These are phyloP conservation scores for Myotis daubentonii DNA, from an alignment of 2,797 vertebrate species.

Conservation along the genomic window DNA sequence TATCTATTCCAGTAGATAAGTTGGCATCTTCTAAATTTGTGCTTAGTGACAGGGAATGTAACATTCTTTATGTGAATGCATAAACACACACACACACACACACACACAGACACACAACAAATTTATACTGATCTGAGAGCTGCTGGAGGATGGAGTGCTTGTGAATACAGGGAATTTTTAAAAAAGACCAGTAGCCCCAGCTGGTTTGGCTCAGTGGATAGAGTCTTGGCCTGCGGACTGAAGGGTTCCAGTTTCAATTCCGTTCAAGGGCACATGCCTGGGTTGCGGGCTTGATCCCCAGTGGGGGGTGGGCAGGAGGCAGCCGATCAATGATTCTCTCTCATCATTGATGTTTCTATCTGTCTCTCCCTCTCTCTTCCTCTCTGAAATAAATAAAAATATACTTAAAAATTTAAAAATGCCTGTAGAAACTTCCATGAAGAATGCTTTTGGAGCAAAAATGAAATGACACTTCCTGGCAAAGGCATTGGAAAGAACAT, in stretches of 20 bases:
- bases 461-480: slow-evolving; percentile 34
- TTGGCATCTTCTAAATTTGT: background rate
- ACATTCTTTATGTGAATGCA: background rate
- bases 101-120: background rate
- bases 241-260: no score
- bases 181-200: no score
- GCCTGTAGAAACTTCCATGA: background rate
- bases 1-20: background rate
- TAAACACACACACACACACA: background rate
- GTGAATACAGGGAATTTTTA: background rate
- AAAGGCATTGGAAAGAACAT: slow-evolving; percentile 38
- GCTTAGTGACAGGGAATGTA: background rate
- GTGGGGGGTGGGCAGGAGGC: no score
- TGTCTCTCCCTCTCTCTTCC: no score
- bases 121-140: background rate
- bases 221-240: no score
- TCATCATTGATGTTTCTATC: no score
- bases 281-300: no score
- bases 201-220: no score
- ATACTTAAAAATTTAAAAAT: background rate
- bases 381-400: no score
- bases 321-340: no score
- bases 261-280: no score
- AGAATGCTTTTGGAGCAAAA: slow-evolving; percentile 54
- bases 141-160: background rate